Evolutionary conservation across 2,113 vertebrate species (phyloP), one percentile per base, ranked within the genome.

Genomic region (Electrona antarctica): DNA sequence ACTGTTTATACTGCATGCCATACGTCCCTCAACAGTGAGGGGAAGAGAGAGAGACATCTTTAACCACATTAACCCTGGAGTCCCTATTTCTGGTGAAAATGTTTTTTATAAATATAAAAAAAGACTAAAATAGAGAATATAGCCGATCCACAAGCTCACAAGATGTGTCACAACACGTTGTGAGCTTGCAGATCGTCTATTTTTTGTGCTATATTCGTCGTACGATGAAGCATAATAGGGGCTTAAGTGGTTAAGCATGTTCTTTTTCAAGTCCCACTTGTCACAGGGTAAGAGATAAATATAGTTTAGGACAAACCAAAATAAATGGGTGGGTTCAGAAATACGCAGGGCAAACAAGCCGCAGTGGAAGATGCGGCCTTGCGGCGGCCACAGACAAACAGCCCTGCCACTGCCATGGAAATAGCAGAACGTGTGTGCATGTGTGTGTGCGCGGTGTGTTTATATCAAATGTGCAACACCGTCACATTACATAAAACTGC

Each of bases 291-390:
- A 77, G 65, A 87, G 90, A 94, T 95, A 94, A 97, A 96, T 95
- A 97, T 96, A 97, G 95, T 94, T 92, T 93, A 84, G 85, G 84
- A 93, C 89, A 92, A 96, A 94, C 94, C 95, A 92, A 95, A 96
- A 96, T 95, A 93, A 92, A 92, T 89, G 93, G 95, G 94, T 93
- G 95, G 93, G 94, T 93, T 95, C 90, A 79, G 77, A 89, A 93
- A 94, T 92, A 93, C 90, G 63, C 91, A 90, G 92, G 92, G 92
- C 92, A 93, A 41, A 91, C 92, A 94, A 91, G 93, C 96, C 95
- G 91, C 95, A 96, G 94, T 95, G 92, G 93, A 92, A 85, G 89
- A 91, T 88, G 91, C 86, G 74, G 92, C 91, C 89, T 41, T 82
- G 85, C 88, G 81, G 83, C 78, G 84, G 89, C 90, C 94, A 93